These are phyloP conservation scores for Mico argentatus DNA, from an alignment of 2,797 vertebrate genomes.

Conservation along the genomic window DNA sequence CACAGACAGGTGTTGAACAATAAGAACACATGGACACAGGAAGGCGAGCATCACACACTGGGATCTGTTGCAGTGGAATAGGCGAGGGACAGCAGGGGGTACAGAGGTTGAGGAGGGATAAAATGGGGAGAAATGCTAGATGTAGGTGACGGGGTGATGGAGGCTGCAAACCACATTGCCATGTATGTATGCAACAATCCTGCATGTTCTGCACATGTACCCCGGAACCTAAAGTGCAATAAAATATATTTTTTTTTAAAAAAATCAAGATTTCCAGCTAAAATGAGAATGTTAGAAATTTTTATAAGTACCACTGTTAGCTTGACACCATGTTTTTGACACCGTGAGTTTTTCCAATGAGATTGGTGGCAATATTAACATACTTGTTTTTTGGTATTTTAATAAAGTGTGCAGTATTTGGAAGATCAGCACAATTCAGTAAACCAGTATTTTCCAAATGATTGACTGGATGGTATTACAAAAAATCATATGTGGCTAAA, in stretches of 20 bases:
- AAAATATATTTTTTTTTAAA: not conserved
- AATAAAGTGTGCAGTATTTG: not conserved
- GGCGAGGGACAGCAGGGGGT: too few relatives aligned
- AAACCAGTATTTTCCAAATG: not conserved
- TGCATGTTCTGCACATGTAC: too few relatives aligned
- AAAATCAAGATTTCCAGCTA: not conserved
- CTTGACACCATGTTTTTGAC: not conserved
- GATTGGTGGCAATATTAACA: not conserved
- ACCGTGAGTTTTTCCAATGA: not conserved
- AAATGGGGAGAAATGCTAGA: too few relatives aligned
- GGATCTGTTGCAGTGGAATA: fast-evolving
- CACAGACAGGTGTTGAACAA: too few relatives aligned
- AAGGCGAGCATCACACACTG: too few relatives aligned
- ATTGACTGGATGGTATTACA: not conserved
- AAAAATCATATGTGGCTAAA: not conserved
- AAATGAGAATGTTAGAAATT: slow-evolving; percentile 16
- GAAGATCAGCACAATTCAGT: not conserved
- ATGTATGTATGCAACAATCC: too few relatives aligned
- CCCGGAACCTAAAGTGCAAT: too few relatives aligned
- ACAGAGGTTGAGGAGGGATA: too few relatives aligned
- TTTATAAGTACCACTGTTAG: not conserved
- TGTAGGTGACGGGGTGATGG: too few relatives aligned
- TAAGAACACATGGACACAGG: too few relatives aligned
- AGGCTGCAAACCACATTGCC: too few relatives aligned
- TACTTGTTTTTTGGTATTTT: not conserved